phyloP scores from a whole-genome alignment of 1,140 invertebrate genomes.

The Euglossa dilemma region DNA sequence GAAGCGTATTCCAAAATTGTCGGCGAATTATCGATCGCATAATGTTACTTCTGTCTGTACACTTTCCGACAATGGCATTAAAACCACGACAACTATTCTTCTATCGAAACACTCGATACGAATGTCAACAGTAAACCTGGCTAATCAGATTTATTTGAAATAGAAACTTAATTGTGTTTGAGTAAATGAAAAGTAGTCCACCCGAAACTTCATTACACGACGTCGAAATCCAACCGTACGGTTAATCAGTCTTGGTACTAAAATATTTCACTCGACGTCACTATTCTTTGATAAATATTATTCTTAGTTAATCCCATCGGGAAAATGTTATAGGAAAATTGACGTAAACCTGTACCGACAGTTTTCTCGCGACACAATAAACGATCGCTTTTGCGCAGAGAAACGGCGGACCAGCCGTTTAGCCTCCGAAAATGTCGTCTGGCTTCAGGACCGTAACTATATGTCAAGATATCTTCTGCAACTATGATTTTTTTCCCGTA shows the following conservation, averaged over 20 bases:
- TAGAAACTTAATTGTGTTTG: slow-evolving; percentile 17
- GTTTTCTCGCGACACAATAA: slow-evolving; percentile 63
- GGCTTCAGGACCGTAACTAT: slow-evolving; percentile 65
- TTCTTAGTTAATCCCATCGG: slow-evolving; percentile 3
- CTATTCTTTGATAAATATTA: not conserved
- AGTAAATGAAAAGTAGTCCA: slow-evolving; percentile 42
- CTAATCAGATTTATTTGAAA: slow-evolving; percentile 21
- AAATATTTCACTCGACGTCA: slow-evolving; percentile 15
- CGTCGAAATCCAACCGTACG: slow-evolving; percentile 32
- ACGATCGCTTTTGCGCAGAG: slow-evolving; percentile 72
- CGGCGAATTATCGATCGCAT: slow-evolving; percentile 63
- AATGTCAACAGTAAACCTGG: not conserved
- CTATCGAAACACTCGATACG: not conserved
- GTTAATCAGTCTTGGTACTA: slow-evolving; percentile 27
- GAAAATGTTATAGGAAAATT: slow-evolving; percentile 35
- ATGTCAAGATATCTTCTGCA: not conserved
- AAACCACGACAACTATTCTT: not conserved
- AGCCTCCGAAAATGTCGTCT: slow-evolving; percentile 74
- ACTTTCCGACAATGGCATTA: slow-evolving; percentile 27
- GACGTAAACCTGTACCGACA: slow-evolving; percentile 54
- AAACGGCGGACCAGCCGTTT: slow-evolving; percentile 62
- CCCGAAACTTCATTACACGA: slow-evolving; percentile 35
- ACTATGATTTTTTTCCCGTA: not conserved
- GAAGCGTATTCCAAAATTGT: slow-evolving; percentile 51
- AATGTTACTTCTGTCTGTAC: slow-evolving; percentile 44